These are phyloP conservation scores for Pandemis cinnamomeana DNA, from an alignment of 2,888 invertebrate genomes.

Conservation along the genomic window DNA sequence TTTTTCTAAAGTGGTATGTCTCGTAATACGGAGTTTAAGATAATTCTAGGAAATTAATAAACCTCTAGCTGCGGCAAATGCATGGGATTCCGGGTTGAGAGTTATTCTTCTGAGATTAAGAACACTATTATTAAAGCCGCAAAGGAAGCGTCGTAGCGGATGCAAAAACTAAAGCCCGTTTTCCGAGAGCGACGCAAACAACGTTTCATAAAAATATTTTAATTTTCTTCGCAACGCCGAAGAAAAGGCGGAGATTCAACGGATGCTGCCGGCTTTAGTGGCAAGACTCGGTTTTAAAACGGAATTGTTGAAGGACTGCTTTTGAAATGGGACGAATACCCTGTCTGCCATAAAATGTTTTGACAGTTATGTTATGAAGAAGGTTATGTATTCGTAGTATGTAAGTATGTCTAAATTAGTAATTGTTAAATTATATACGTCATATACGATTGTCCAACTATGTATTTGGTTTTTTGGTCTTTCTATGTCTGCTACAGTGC, in stretches of 20 bases:
- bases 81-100: conserved; percentile 14
- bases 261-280: conserved; percentile 25
- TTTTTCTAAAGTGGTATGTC: background rate
- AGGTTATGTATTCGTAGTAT: background rate
- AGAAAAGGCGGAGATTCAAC: conserved; percentile 37
- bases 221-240: conserved; percentile 34
- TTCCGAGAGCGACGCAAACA: conserved; percentile 34
- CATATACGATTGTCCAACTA: background rate
- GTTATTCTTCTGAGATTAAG: conserved; percentile 34
- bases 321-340: conserved; percentile 19
- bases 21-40: conserved; percentile 1
- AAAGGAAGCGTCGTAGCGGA: conserved; percentile 33
- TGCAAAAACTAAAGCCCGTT: conserved; percentile 37
- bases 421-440: background rate
- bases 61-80: conserved; percentile 12
- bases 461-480: too few species aligned
- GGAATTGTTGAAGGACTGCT: conserved; percentile 31
- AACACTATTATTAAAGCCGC: conserved; percentile 38
- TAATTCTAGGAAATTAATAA: conserved; percentile 10
- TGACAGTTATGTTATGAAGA: conserved; percentile 5
- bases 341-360: conserved; percentile 4
- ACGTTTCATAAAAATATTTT: conserved; percentile 40
- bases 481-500: too few species aligned
- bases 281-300: conserved; percentile 21
- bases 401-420: background rate